These are phyloP conservation scores for Laothoe populi DNA, from an alignment of 2,888 invertebrate genomes.

Conservation along the genomic window DNA sequence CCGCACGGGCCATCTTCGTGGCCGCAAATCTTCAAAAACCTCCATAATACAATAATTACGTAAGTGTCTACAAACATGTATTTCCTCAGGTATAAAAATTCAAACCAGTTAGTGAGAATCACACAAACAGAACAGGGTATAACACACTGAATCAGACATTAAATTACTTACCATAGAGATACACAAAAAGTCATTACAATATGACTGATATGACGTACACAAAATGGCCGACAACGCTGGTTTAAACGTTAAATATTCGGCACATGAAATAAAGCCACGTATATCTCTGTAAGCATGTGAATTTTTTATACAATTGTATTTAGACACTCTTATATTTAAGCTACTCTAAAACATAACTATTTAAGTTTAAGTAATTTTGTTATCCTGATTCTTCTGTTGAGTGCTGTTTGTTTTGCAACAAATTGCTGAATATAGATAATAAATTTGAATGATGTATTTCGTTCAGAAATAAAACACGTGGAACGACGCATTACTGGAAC, in stretches of 20 bases:
- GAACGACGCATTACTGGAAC: neutral
- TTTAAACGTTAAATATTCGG: neutral
- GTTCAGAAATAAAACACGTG: conserved; percentile 2
- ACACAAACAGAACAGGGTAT: conserved; percentile 30
- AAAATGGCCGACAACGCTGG: conserved; percentile 8
- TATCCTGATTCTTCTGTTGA: neutral
- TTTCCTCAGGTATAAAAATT: neutral
- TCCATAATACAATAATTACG: too few species aligned
- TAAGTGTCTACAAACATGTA: neutral
- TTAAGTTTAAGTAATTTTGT: neutral
- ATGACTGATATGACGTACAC: conserved; percentile 5
- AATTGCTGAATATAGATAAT: conserved; percentile 2
- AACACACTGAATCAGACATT: conserved; percentile 21
- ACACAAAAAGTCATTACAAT: neutral
- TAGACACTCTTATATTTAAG: neutral
- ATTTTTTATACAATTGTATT: neutral
- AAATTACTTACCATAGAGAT: conserved; percentile 5
- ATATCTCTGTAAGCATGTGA: conserved; percentile 1
- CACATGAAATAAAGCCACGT: conserved; percentile 1
- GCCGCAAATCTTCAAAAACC: too few species aligned
- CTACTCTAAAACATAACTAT: conserved; percentile 3
- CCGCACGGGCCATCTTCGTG: too few species aligned
- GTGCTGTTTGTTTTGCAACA: neutral
- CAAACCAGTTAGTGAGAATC: neutral
- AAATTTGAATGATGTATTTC: neutral